Evolutionary conservation across 2,113 vertebrate genomes (phyloP).

Genomic region (Actinemys pallida): DNA sequence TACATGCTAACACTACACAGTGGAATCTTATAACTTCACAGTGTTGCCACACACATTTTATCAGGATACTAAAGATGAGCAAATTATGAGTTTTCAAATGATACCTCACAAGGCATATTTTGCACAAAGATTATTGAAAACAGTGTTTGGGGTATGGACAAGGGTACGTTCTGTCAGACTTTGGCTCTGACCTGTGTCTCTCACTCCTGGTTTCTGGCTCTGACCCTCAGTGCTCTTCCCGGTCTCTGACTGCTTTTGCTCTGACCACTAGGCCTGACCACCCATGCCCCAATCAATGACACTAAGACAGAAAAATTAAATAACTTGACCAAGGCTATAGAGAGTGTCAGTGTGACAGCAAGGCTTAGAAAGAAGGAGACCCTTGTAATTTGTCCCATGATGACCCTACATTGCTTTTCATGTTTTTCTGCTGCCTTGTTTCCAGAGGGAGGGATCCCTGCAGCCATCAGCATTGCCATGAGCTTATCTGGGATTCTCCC

Average conservation of each 20-base stretch:
- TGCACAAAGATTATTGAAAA: background rate
- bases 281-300: background rate
- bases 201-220: background rate
- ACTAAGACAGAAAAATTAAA: constrained; percentile 47
- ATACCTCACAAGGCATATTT: background rate
- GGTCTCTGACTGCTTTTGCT: background rate
- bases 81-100: background rate
- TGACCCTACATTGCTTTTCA: background rate
- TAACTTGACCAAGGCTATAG: background rate
- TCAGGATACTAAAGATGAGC: background rate
- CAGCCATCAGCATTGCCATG: fast-evolving
- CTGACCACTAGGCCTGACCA: no score
- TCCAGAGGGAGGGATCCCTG: background rate
- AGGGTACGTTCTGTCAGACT: background rate
- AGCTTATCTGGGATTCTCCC: background rate
- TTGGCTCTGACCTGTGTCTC: no score
- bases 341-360: background rate
- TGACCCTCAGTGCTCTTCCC: background rate
- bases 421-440: background rate
- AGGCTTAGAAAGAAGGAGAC: background rate
- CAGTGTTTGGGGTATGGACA: background rate
- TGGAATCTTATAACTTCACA: background rate
- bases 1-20: background rate
- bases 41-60: background rate
- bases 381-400: background rate